Base-by-base conservation (phyloP, 1,140 invertebrate species). In the Onthophagus taurus region DNA sequence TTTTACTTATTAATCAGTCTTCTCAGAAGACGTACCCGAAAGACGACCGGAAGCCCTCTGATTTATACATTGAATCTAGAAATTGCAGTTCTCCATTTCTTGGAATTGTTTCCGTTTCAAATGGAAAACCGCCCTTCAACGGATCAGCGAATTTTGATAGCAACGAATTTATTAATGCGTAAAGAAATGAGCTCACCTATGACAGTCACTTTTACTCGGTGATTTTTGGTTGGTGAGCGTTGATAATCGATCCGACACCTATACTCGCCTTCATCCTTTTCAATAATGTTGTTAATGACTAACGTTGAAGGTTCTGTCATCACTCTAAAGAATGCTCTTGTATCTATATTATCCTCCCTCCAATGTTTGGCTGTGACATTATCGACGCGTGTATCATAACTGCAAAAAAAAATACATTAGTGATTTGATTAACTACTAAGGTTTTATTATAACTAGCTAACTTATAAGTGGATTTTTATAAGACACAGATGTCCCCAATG, bases 181-280 rank as follows among this genome's bases (percentile, higher is more conserved):
- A 36, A 44, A 12, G 49, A 74, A 33, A 12, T 13, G 9, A 33
- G 35, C 78, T 75, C 63, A 85, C 83, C 78, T 51, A 84, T 78
- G 45, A 85, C 73, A 19, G 69, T 75, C 38, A 85, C 71, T 47
- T 76, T 71, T 44, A 83, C 73, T 54, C 77, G 74, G 31, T 73
- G 72, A 60, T 81, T 83, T 49, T 75, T 75, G 18, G 82, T 84
- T 0, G 80, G 81, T 33, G 78, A 81, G 50, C 74, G 73, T 3
- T 70, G 64, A 56, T 82, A 85, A 60, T 85, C 83, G 19, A 85
- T 80, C 18, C 75, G 60, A 57, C 77, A 82, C 26, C 76, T 65
- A 61, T 80, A 82, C 37, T 78, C 70, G 3, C 77, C 78, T 48
- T 77, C 77, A 57, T 82, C 80, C 20, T 63, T 66, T 49, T 77